A percentile compares a stretch with the other conserved stretches of the same genome.
phyloP scores from a whole-genome alignment of 2,888 invertebrate species.

The Rotaria magnacalcarata region DNA sequence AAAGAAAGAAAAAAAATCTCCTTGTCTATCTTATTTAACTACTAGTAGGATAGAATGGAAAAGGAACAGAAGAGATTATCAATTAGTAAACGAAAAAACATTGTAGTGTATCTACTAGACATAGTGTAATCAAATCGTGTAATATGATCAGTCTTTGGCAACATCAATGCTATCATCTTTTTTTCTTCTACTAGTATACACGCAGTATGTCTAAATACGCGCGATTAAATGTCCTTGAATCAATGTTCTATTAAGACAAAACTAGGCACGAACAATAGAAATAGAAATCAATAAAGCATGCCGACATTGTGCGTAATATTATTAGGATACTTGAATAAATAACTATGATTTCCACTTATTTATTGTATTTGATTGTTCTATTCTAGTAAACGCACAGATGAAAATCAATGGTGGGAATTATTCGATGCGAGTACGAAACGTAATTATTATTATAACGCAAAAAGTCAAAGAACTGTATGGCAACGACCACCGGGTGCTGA shows the following conservation, averaged over 20 bases:
- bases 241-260: neutral
- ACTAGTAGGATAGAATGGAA: neutral
- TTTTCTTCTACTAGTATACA: too few species aligned
- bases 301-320: too few species aligned
- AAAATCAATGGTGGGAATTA: conserved; percentile 96
- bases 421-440: conserved; percentile 92
- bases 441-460: conserved; percentile 90
- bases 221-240: too few species aligned
- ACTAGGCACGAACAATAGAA: neutral
- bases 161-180: too few species aligned
- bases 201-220: too few species aligned
- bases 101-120: neutral
- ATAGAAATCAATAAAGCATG: neutral
- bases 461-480: conserved; percentile 90
- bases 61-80: neutral
- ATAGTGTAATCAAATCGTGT: neutral
- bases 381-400: conserved; percentile 8
- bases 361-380: neutral
- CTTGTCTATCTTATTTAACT: too few species aligned
- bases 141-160: neutral
- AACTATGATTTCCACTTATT: neutral
- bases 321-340: too few species aligned
- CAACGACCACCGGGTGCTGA: conserved; percentile 88
- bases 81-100: neutral
- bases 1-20: too few species aligned